A percentile compares a stretch with the other conserved stretches of the same genome.
These are phyloP conservation scores for Luidia sarsii DNA, from an alignment of 53 echinoderm and acorn worm species.

Conservation along the genomic window DNA sequence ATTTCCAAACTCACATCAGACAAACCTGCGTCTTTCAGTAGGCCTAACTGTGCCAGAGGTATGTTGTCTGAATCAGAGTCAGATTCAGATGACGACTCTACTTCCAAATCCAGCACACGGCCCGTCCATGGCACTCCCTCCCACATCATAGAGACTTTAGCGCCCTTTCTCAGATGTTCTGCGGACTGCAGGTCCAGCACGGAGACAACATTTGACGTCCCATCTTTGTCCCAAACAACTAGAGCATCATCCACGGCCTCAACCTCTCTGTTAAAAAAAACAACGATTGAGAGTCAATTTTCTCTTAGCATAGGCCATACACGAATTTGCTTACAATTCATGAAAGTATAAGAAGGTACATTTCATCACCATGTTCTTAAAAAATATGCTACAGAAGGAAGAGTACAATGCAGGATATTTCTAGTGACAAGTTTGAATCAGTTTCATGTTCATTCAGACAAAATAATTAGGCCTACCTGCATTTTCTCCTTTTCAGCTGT, in stretches of 20 bases:
- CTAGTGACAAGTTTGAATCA: no score
- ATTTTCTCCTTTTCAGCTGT: no score
- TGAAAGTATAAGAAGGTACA: no score
- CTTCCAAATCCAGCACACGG: neutral
- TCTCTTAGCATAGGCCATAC: neutral
- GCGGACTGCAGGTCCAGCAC: neutral
- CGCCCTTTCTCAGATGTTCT: neutral
- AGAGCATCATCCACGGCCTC: slow-evolving; percentile 9
- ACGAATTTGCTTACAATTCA: no score
- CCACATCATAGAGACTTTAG: slow-evolving; percentile 25
- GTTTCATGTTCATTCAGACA: no score
- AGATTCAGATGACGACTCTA: neutral
- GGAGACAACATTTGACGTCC: slow-evolving; percentile 32
- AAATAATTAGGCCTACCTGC: no score
- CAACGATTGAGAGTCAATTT: neutral
- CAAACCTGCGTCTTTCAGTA: slow-evolving; percentile 6
- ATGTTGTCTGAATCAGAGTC: slow-evolving; percentile 14
- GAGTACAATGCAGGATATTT: no score
- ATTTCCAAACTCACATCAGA: neutral
- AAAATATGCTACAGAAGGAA: no score
- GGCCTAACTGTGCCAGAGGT: slow-evolving; percentile 2
- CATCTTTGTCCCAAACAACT: slow-evolving; percentile 26
- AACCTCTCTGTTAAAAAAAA: slow-evolving; percentile 2
- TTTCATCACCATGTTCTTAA: no score
- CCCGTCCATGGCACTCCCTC: slow-evolving; percentile 22